A percentile compares a stretch with the other conserved stretches of the same genome.
Conservation (phyloP, 2,888 invertebrate species). For the Luperina nickerlii region DNA sequence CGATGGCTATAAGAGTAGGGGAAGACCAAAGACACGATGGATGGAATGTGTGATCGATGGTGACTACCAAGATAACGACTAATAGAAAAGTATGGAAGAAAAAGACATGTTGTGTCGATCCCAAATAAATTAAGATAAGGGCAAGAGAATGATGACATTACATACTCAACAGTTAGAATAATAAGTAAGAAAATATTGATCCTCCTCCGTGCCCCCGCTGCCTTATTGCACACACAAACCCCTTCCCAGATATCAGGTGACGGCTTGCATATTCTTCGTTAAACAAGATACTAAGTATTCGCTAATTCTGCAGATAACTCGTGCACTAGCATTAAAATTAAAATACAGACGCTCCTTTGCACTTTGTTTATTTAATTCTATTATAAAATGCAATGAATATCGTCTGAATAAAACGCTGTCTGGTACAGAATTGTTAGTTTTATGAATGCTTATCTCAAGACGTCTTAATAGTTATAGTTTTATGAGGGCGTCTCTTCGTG, state of each 20-base stretch:
- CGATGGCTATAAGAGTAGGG: too few relatives aligned
- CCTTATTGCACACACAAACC: background rate
- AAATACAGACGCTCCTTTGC: slow-evolving; percentile 23
- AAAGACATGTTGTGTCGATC: too few relatives aligned
- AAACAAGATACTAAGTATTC: slow-evolving; percentile 39
- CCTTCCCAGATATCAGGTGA: slow-evolving; percentile 43
- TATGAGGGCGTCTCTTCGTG: slow-evolving; percentile 20
- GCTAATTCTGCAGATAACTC: slow-evolving; percentile 35
- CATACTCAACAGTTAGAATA: background rate
- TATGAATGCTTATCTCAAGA: slow-evolving; percentile 31
- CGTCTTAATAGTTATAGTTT: slow-evolving; percentile 16
- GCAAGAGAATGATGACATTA: too few relatives aligned
- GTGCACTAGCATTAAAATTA: slow-evolving; percentile 32
- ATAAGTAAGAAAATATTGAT: background rate
- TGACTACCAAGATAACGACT: too few relatives aligned
- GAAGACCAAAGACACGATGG: too few relatives aligned
- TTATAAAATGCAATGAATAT: slow-evolving; percentile 21
- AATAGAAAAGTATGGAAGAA: too few relatives aligned
- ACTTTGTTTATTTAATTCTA: slow-evolving; percentile 30
- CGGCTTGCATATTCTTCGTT: slow-evolving; percentile 43
- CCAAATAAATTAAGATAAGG: too few relatives aligned
- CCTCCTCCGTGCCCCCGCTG: background rate
- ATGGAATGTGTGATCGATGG: too few relatives aligned
- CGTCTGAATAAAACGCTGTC: slow-evolving; percentile 23
- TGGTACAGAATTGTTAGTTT: slow-evolving; percentile 31